These are phyloP conservation scores for Hypsibius dujardini DNA, from an alignment of 1,140 invertebrate species.

Conservation along the genomic window DNA sequence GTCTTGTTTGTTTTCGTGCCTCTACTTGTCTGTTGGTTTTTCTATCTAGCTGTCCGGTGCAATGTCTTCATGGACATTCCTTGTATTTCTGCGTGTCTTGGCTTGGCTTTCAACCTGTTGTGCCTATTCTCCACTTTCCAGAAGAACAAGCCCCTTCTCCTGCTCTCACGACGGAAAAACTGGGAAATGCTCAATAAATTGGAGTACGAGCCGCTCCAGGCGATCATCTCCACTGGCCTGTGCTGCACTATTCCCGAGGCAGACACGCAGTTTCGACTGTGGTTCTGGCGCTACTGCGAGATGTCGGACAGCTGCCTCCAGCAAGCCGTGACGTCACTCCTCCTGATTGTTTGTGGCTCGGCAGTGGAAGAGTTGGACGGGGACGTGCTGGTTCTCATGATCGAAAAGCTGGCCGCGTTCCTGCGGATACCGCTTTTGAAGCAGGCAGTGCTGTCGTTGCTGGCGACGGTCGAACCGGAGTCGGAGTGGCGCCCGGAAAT, in stretches of 20 bases:
- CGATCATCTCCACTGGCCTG: background rate
- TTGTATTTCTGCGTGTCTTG: too few relatives aligned
- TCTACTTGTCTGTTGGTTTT: too few relatives aligned
- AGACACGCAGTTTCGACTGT: background rate
- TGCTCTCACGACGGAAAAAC: too few relatives aligned
- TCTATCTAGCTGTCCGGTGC: too few relatives aligned
- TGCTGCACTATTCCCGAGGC: background rate
- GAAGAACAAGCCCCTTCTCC: too few relatives aligned
- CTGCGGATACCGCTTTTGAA: background rate
- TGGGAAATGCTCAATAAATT: background rate
- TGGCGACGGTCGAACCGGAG: background rate
- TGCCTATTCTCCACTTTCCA: too few relatives aligned
- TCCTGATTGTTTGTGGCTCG: background rate
- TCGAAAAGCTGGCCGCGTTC: background rate
- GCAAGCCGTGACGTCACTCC: background rate
- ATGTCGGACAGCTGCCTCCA: background rate
- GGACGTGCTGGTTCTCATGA: background rate
- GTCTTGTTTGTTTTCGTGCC: too few relatives aligned
- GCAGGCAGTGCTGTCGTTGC: background rate
- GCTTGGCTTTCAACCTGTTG: too few relatives aligned
- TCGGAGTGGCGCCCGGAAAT: background rate
- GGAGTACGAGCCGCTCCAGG: background rate
- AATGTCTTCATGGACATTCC: too few relatives aligned
- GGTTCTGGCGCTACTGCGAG: slow-evolving; percentile 4
- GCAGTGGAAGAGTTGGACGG: background rate